Evolutionary conservation across 2,888 invertebrate species (phyloP).

Genomic region (Orthonevra nobilis): DNA sequence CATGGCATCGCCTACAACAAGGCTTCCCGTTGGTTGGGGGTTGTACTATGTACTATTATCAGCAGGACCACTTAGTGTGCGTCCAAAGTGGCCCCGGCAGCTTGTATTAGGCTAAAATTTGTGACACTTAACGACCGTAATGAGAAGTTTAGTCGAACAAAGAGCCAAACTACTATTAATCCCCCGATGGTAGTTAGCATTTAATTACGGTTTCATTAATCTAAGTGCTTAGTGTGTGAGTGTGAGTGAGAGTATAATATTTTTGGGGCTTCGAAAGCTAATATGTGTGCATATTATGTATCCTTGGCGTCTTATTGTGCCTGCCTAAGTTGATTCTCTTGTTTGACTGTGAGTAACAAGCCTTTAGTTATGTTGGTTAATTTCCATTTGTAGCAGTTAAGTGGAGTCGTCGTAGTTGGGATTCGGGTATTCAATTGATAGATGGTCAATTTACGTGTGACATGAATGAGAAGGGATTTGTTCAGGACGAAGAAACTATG

Average conservation of each 20-base stretch:
- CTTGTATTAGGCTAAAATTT: slow-evolving; percentile 32
- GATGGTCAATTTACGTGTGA: slow-evolving; percentile 47
- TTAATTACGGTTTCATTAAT: slow-evolving; percentile 72
- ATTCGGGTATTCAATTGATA: slow-evolving; percentile 42
- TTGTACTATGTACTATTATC: slow-evolving; percentile 12
- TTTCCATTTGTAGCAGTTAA: slow-evolving; percentile 36
- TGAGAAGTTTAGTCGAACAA: slow-evolving; percentile 37
- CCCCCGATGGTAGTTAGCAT: slow-evolving; percentile 59
- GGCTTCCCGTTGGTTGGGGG: not conserved
- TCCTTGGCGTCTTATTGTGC: not conserved
- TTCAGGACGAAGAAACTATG: slow-evolving; percentile 20
- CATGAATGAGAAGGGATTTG: slow-evolving; percentile 29
- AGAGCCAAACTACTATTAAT: slow-evolving; percentile 41
- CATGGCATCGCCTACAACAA: not conserved
- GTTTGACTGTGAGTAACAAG: slow-evolving; percentile 21
- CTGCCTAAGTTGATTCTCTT: slow-evolving; percentile 44
- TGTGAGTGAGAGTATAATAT: slow-evolving; percentile 10
- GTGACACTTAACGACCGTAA: slow-evolving; percentile 38
- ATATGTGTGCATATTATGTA: not conserved
- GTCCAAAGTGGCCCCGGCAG: slow-evolving; percentile 21
- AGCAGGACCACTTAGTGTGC: slow-evolving; percentile 26
- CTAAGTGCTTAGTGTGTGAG: slow-evolving; percentile 71
- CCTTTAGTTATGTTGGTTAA: slow-evolving; percentile 2
- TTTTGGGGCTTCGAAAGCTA: slow-evolving; percentile 16
- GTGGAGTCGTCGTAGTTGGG: slow-evolving; percentile 20